Percentiles rank a stretch among this genome's conserved stretches.
phyloP scores from a whole-genome alignment of 2,113 vertebrate genomes.

The Sorex araneus region DNA sequence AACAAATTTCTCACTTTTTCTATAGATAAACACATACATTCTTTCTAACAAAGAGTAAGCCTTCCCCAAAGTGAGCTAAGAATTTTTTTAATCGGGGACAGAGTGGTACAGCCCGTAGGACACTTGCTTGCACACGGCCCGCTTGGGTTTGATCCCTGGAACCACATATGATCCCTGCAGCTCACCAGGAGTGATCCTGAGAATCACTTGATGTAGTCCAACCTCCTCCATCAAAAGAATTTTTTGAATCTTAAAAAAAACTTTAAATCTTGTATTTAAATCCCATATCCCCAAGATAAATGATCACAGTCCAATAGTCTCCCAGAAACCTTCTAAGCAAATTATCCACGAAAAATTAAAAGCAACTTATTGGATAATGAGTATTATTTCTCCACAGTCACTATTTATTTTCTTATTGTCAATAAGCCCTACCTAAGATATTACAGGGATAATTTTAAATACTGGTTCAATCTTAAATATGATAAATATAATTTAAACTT shows the following conservation, averaged over 20 bases:
- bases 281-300: background rate
- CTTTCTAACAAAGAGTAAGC: too few species aligned
- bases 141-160: too few species aligned
- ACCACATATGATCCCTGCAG: too few species aligned
- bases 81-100: too few species aligned
- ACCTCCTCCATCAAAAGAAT: background rate
- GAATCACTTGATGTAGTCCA: too few species aligned
- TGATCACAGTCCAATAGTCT: background rate
- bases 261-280: background rate
- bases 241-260: background rate
- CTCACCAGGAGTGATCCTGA: too few species aligned
- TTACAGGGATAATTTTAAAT: background rate
- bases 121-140: too few species aligned
- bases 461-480: background rate
- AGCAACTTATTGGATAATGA: background rate
- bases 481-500: background rate
- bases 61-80: too few species aligned
- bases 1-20: background rate
- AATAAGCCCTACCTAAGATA: background rate
- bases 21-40: too few species aligned
- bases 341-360: background rate
- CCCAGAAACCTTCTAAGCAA: background rate
- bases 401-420: background rate
- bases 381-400: background rate
- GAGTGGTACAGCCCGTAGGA: too few species aligned